These are phyloP conservation scores for Casuarius casuarius DNA, from an alignment of 2,113 vertebrate species.

Conservation along the genomic window DNA sequence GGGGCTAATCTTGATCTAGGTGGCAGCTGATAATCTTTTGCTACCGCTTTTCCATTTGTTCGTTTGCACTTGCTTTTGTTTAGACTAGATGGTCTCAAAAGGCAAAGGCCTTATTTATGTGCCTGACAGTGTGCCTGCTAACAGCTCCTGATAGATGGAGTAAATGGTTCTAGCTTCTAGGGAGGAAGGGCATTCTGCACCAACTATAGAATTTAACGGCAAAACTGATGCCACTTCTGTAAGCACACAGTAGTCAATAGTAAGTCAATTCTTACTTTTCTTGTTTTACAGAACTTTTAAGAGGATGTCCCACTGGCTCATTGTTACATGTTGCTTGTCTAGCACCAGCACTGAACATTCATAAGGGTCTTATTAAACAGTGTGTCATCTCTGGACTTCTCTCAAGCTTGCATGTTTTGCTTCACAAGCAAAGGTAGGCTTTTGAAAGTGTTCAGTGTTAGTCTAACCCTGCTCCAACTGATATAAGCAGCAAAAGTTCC, in stretches of 20 bases:
- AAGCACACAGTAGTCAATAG: neutral
- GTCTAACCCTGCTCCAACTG: neutral
- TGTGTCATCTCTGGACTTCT: neutral
- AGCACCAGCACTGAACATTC: neutral
- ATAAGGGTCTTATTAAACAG: neutral
- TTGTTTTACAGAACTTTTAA: neutral
- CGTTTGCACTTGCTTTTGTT: no score
- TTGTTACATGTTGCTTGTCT: neutral
- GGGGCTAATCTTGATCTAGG: neutral
- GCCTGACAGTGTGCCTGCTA: neutral
- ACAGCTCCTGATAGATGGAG: neutral
- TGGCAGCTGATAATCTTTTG: neutral
- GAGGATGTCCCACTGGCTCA: neutral
- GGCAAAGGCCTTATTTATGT: neutral
- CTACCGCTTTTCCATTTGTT: neutral
- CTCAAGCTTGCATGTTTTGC: neutral
- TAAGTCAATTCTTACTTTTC: neutral
- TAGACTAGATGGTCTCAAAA: neutral
- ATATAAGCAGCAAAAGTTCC: neutral
- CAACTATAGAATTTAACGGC: neutral
- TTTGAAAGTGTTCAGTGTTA: neutral
- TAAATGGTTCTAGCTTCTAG: neutral
- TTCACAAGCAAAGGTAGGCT: neutral
- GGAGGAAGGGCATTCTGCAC: neutral
- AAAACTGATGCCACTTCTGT: neutral